These are phyloP conservation scores for Plebejus argus DNA, from an alignment of 2,888 invertebrate genomes.

Conservation along the genomic window DNA sequence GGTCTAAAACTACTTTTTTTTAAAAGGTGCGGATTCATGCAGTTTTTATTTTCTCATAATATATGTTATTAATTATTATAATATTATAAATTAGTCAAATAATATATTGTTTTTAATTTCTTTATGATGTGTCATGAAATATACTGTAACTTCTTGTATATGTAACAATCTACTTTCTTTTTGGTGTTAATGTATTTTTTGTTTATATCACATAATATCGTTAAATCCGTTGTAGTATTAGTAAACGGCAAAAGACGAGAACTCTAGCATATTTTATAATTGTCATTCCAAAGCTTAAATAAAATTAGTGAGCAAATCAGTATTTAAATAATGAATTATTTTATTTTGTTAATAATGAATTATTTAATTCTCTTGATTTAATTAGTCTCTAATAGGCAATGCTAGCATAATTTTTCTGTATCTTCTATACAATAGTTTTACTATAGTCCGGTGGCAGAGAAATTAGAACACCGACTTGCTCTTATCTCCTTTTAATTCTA, in stretches of 20 bases:
- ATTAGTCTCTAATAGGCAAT: constrained; percentile 15
- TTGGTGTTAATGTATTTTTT: neutral
- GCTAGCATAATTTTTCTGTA: neutral
- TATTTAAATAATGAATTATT: constrained; percentile 6
- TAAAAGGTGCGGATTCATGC: neutral
- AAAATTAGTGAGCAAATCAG: constrained; percentile 14
- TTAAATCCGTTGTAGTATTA: neutral
- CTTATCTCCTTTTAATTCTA: too few species aligned
- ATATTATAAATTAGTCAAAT: too few species aligned
- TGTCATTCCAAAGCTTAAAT: constrained; percentile 24
- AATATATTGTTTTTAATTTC: neutral
- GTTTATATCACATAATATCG: neutral
- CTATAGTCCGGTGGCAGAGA: neutral
- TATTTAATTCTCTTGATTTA: neutral
- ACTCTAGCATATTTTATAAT: neutral
- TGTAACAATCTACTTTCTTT: neutral
- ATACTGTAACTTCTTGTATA: neutral
- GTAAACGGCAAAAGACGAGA: neutral
- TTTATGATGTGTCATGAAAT: neutral
- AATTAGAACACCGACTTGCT: neutral
- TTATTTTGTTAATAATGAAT: neutral
- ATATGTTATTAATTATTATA: too few species aligned
- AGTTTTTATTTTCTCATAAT: neutral
- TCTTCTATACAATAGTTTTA: neutral
- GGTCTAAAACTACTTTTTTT: neutral